Evolutionary conservation across 2,113 vertebrate species (phyloP).

Genomic region (Chionodraco myersi): DNA sequence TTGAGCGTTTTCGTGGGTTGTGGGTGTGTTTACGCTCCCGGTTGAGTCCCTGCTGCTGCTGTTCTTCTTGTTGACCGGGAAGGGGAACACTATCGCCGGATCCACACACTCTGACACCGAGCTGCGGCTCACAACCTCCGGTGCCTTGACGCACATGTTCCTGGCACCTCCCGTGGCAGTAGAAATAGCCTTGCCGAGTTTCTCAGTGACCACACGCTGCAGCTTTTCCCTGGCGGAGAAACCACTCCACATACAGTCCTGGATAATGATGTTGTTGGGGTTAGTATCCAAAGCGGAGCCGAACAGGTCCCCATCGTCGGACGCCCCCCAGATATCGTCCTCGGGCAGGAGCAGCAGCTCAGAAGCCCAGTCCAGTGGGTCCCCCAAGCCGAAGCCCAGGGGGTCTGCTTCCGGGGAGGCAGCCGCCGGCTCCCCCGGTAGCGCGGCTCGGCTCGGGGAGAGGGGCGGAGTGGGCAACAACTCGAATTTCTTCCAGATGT

Average conservation of each 20-base stretch:
- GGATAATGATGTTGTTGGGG: constrained; percentile 94
- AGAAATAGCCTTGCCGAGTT: constrained; percentile 87
- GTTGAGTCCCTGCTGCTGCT: constrained; percentile 69
- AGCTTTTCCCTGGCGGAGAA: constrained; percentile 96
- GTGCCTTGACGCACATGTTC: constrained; percentile 66
- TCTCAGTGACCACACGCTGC: constrained; percentile 92
- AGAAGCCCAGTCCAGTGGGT: constrained; percentile 94
- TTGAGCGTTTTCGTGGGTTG: constrained; percentile 78
- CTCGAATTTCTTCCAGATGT: constrained; percentile 99
- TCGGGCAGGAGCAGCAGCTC: constrained; percentile 92
- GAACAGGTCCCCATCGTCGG: constrained; percentile 86
- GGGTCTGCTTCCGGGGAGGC: constrained; percentile 75
- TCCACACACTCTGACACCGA: constrained; percentile 91
- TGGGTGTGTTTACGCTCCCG: constrained; percentile 53
- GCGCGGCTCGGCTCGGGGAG: constrained; percentile 93
- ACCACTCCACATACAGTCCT: constrained; percentile 99
- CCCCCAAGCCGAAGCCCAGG: constrained; percentile 82
- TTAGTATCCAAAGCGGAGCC: constrained; percentile 88
- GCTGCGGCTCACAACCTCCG: constrained; percentile 81
- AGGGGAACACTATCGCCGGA: constrained; percentile 92
- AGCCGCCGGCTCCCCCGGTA: constrained; percentile 85
- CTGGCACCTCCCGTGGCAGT: constrained; percentile 56
- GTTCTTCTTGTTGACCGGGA: constrained; percentile 89
- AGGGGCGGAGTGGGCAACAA: constrained; percentile 95
- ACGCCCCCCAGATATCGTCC: constrained; percentile 87